Evolutionary conservation across 2,113 vertebrate species (phyloP).

Genomic region (Isichthys henryi): DNA sequence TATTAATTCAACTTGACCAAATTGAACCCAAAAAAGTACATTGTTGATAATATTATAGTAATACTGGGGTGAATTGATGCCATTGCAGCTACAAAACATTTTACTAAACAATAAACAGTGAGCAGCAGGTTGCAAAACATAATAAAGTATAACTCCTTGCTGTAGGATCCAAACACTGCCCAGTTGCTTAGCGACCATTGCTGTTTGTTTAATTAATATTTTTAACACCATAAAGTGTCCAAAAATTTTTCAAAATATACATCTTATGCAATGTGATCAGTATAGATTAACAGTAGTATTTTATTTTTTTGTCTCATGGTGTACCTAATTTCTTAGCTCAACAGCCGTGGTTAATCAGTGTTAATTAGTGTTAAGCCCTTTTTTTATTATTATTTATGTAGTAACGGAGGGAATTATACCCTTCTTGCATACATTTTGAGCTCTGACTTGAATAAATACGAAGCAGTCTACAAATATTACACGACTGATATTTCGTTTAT

Average conservation of each 20-base stretch:
- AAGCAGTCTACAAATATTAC: neutral
- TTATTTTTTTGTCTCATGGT: neutral
- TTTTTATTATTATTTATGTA: neutral
- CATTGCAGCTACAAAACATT: neutral
- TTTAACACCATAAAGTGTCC: neutral
- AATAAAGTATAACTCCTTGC: neutral
- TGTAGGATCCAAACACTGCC: neutral
- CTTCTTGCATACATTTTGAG: neutral
- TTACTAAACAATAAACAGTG: neutral
- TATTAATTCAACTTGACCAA: neutral
- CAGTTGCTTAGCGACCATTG: neutral
- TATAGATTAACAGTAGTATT: neutral
- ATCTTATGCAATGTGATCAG: neutral
- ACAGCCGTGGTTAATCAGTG: neutral
- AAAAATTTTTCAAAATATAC: neutral
- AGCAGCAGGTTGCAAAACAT: neutral
- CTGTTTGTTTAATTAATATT: neutral
- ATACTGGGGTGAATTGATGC: neutral
- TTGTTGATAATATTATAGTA: neutral
- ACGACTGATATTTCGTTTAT: neutral
- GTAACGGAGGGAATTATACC: neutral
- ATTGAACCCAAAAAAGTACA: neutral
- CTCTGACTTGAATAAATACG: neutral
- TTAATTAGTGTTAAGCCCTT: neutral
- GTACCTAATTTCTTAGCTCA: neutral